Percentiles rank a stretch among this genome's conserved stretches.
Evolutionary conservation across 2,797 vertebrate species (phyloP).

Genomic region (Adrianichthys oophorus): DNA sequence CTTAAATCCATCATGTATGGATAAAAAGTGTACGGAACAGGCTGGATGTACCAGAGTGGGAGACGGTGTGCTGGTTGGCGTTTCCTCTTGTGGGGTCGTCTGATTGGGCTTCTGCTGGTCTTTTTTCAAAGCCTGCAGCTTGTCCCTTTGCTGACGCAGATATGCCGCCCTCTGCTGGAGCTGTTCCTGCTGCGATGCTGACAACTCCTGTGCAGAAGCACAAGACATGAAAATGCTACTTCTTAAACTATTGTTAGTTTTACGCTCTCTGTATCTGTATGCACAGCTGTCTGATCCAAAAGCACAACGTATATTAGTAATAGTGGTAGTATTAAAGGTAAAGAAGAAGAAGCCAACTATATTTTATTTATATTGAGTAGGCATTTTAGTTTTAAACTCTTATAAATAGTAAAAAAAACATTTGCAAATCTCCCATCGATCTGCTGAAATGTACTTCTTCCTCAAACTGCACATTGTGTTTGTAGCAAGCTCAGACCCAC

Average conservation of each 20-base stretch:
- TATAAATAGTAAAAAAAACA: no score
- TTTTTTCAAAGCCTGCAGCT: slow-evolving; percentile 87
- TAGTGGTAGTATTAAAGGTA: no score
- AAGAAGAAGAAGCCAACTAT: no score
- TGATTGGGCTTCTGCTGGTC: slow-evolving; percentile 79
- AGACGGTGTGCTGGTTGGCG: slow-evolving; percentile 18
- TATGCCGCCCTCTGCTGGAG: slow-evolving; percentile 91
- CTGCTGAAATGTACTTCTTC: no score
- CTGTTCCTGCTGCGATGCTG: slow-evolving; percentile 83
- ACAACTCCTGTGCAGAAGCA: slow-evolving; percentile 77
- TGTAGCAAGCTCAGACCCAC: slow-evolving; percentile 74
- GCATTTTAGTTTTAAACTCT: no score
- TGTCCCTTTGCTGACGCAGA: slow-evolving; percentile 91
- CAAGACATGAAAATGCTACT: background rate
- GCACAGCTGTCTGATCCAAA: no score
- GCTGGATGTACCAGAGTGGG: slow-evolving; percentile 49
- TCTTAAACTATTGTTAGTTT: no score
- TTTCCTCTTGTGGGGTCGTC: slow-evolving; percentile 34
- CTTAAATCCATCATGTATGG: background rate
- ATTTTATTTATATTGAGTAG: no score
- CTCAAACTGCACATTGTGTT: background rate
- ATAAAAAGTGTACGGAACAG: background rate
- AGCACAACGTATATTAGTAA: no score
- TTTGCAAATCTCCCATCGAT: no score
- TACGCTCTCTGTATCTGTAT: no score